Conservation (phyloP, 1,140 invertebrate genomes). For the Drosophila punjabiensis region DNA sequence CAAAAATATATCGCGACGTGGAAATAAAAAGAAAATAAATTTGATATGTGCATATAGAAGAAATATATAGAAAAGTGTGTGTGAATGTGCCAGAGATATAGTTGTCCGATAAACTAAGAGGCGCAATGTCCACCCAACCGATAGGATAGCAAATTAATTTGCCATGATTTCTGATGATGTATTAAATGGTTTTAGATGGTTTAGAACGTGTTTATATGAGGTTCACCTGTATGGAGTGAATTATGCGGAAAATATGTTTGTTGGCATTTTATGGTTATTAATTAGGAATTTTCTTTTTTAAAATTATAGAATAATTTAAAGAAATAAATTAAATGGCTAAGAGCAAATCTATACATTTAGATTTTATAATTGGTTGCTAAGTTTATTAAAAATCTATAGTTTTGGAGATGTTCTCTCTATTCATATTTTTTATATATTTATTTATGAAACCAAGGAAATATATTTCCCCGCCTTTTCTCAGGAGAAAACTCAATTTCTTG, state of each 20-base stretch:
- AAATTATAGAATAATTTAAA: neutral
- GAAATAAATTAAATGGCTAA: neutral
- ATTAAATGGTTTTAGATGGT: slow-evolving; percentile 70
- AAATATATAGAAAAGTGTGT: neutral
- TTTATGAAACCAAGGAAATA: neutral
- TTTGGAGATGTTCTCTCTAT: neutral
- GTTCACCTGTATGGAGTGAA: slow-evolving; percentile 48
- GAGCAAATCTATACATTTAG: neutral
- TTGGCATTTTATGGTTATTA: neutral
- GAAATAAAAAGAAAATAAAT: slow-evolving; percentile 41
- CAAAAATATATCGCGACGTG: slow-evolving; percentile 68
- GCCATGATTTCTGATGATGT: slow-evolving; percentile 64
- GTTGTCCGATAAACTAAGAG: slow-evolving; percentile 48
- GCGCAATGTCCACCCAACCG: slow-evolving; percentile 40
- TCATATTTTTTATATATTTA: neutral
- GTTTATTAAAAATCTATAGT: neutral
- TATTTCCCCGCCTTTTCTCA: neutral
- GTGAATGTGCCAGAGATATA: slow-evolving; percentile 11
- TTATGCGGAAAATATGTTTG: neutral
- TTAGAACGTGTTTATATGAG: slow-evolving; percentile 20
- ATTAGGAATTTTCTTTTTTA: neutral
- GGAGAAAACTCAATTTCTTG: slow-evolving; percentile 8
- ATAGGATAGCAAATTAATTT: slow-evolving; percentile 61
- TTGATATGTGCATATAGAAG: slow-evolving; percentile 5
- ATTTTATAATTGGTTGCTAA: too few species aligned